Evolutionary conservation across 2,888 invertebrate species (phyloP), one percentile per base, ranked within the genome.

Genomic region (Callyntrura guangdongensis): DNA sequence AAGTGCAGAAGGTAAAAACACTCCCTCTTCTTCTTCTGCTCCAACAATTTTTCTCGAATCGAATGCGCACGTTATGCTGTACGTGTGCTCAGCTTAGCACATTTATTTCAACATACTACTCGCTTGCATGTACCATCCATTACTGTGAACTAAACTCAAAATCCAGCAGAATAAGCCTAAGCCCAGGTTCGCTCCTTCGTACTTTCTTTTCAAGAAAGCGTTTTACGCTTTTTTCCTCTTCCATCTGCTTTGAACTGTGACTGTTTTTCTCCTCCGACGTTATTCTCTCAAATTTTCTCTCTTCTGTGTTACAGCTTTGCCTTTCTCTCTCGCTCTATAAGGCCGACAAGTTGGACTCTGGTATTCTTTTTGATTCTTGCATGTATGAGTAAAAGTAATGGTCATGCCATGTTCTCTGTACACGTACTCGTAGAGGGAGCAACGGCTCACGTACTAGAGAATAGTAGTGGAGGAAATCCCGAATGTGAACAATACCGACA

Each of bases 401-500:
- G 49, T 49, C 74, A 74, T 49, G 45, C 22, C 25, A 79, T 59
- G 53, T 22, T 11, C 45, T 56, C 45, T 56, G 27, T 27, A 79
- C 79, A 79, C 56, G 12, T 49, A 74, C 49, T 20, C 36, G 20
- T 9, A 49, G 49, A n/a, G 17, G 1, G 17, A 74, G 56, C 20
- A 56, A 59, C 53, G 27, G 27, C 72, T 84, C 84, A 84, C 69
- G 84, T 79, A 79, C 56, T 49, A 77, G 64, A 83, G 83, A 61
- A 67, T 17, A 83, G 64, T 64, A 83, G 74, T 45, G 36, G 25
- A 72, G 56, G 72, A 86, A 86, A 72, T 72, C 72, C 72, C 72
- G 59, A 86, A 74, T 56, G 27, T 74, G 72, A 86, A 74, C 69
- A 86, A 84, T 86, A 56, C 85, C 85, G 74, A 59, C 74, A 86